Evolutionary conservation across 1,140 invertebrate genomes (phyloP).

Genomic region (Sycophaga agraensis): DNA sequence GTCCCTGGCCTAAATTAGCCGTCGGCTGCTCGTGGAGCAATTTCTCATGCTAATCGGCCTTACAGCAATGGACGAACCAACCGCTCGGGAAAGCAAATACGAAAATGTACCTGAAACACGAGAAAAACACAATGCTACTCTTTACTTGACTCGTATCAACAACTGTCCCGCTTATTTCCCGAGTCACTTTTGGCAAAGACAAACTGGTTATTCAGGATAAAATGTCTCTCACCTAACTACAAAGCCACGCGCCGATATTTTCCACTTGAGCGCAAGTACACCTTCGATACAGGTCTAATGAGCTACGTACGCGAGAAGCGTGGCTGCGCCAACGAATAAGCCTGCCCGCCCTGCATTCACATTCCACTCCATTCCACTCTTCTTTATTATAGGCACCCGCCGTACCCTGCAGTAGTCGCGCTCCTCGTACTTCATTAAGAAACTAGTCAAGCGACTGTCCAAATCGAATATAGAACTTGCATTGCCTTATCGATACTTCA

Average conservation of each 20-base stretch:
- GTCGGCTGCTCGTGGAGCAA: background rate
- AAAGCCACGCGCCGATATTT: background rate
- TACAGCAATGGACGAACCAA: background rate
- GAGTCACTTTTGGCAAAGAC: background rate
- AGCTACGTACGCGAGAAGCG: too few species aligned
- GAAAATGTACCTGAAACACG: slow-evolving; percentile 16
- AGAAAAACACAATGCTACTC: background rate
- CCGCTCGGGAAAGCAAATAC: background rate
- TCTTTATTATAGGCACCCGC: too few species aligned
- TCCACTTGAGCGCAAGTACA: slow-evolving; percentile 3
- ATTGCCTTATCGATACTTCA: too few species aligned
- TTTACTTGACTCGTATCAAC: background rate
- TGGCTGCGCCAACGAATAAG: too few species aligned
- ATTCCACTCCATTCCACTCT: too few species aligned
- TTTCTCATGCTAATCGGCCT: background rate
- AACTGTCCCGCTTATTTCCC: background rate
- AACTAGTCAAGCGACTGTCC: too few species aligned
- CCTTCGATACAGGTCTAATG: too few species aligned
- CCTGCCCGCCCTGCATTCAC: too few species aligned
- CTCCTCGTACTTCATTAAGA: too few species aligned
- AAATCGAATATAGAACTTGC: too few species aligned
- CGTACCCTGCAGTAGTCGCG: too few species aligned
- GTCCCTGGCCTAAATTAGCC: too few species aligned
- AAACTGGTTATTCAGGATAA: background rate
- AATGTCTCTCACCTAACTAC: slow-evolving; percentile 15